Conservation (phyloP, 35 echinoderm and acorn worm species). For the Chiridota heheva region DNA sequence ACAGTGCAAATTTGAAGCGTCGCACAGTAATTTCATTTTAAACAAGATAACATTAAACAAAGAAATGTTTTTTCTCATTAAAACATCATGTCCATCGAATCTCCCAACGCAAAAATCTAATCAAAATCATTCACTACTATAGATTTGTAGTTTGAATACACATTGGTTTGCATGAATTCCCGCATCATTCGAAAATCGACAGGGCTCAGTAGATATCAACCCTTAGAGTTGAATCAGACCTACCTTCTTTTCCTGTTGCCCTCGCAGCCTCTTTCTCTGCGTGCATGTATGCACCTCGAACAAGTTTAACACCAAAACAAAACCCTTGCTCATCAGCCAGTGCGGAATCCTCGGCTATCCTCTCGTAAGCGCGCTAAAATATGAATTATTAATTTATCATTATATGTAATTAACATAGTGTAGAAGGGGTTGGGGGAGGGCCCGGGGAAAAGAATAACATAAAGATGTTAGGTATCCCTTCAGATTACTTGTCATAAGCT, state of each 20-base stretch:
- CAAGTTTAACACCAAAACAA: constrained; percentile 86
- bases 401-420: too few species aligned
- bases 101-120: too few species aligned
- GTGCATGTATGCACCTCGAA: constrained; percentile 87
- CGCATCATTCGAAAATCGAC: not conserved
- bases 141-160: not conserved
- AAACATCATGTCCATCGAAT: too few species aligned
- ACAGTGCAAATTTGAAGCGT: too few species aligned
- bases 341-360: constrained; percentile 22
- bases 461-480: too few species aligned
- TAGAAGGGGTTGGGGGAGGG: too few species aligned
- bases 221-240: not conserved
- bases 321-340: constrained; percentile 53
- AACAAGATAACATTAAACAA: too few species aligned
- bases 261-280: constrained; percentile 46
- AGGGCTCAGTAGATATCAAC: not conserved
- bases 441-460: too few species aligned
- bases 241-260: constrained; percentile 49
- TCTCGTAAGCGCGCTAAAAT: constrained; percentile 29
- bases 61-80: too few species aligned
- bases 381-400: too few species aligned
- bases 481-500: too few species aligned
- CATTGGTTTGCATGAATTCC: not conserved
- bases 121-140: not conserved
- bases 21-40: too few species aligned